Evolutionary conservation across 2,113 vertebrate genomes (phyloP).

Genomic region (Gallinago jamesoni): DNA sequence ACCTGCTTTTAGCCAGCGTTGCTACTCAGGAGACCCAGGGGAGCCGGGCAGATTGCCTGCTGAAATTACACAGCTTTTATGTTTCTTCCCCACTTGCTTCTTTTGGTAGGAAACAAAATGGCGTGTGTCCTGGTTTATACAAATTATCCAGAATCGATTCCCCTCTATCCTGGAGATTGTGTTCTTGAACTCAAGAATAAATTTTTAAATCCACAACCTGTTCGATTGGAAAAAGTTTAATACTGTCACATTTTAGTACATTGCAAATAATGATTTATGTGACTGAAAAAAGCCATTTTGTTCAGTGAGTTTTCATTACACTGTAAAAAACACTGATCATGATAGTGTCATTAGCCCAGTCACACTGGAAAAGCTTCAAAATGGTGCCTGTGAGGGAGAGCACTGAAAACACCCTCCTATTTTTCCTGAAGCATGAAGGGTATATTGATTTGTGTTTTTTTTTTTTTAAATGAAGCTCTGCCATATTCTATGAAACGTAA

Average conservation of each 20-base stretch:
- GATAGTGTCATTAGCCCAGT: background rate
- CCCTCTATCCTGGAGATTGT: background rate
- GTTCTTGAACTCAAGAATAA: background rate
- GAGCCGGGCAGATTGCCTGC: background rate
- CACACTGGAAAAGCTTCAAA: background rate
- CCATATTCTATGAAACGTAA: constrained; percentile 46
- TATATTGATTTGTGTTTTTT: constrained; percentile 38
- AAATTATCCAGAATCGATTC: background rate
- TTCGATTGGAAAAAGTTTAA: background rate
- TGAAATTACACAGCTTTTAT: background rate
- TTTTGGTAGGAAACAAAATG: background rate
- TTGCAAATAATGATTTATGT: constrained; percentile 8
- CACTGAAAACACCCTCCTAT: background rate
- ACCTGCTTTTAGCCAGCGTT: background rate
- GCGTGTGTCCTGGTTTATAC: background rate
- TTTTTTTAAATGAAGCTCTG: constrained; percentile 57
- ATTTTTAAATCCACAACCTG: background rate
- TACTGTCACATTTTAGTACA: background rate
- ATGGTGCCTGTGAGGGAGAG: background rate
- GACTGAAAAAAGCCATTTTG: constrained; percentile 10
- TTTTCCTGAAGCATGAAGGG: constrained; percentile 38
- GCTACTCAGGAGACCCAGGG: background rate
- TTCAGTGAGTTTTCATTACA: background rate
- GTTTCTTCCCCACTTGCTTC: background rate
- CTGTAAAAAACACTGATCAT: background rate